These are phyloP conservation scores for Autographa pulchrina DNA, from an alignment of 2,888 invertebrate species.

Conservation along the genomic window DNA sequence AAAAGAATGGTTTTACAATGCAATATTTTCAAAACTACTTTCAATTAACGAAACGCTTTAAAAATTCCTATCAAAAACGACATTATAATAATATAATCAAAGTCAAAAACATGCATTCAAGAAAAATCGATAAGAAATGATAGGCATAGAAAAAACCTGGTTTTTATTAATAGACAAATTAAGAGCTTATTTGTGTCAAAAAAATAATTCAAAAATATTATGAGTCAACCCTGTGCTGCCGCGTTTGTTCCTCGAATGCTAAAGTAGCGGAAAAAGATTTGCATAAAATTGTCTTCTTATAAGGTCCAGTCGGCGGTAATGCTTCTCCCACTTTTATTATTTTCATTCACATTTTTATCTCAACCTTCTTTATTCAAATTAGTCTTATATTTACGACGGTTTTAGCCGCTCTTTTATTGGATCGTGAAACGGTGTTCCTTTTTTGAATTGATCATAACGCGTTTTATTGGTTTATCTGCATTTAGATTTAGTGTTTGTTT, in stretches of 20 bases:
- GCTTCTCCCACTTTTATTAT: conserved; percentile 62
- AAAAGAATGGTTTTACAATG: no score
- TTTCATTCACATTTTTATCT: conserved; percentile 59
- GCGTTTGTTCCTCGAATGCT: conserved; percentile 81
- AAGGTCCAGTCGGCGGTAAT: conserved; percentile 71
- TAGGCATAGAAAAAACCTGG: no score
- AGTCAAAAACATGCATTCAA: no score
- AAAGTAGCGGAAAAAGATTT: conserved; percentile 86
- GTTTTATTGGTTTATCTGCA: conserved; percentile 34
- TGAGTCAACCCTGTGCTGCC: conserved; percentile 66
- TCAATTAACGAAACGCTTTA: no score
- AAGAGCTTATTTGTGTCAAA: not conserved
- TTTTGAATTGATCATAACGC: conserved; percentile 35
- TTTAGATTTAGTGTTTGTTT: conserved; percentile 6
- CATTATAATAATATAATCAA: no score
- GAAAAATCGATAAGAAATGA: no score
- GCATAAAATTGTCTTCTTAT: conserved; percentile 87
- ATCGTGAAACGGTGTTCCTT: conserved; percentile 23
- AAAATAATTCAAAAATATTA: not conserved
- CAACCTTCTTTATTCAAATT: conserved; percentile 57
- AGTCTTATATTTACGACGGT: conserved; percentile 51
- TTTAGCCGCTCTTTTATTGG: conserved; percentile 48
- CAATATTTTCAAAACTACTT: no score
- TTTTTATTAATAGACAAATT: not conserved
- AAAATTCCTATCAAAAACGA: no score